phyloP scores from a whole-genome alignment of 2,113 vertebrate species.

The Bujurquina vittata region DNA sequence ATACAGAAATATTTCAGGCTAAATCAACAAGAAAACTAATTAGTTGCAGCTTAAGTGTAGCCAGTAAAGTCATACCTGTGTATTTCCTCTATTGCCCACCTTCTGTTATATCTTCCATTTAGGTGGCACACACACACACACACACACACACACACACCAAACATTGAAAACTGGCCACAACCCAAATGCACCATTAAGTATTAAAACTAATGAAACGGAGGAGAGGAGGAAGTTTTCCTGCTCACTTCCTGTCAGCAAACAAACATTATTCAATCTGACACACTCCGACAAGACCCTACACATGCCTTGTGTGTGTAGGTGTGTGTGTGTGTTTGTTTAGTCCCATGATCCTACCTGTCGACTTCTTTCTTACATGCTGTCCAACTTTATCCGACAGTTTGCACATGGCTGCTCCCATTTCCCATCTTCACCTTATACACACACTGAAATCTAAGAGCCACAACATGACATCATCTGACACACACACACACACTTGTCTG shows the following conservation, averaged over 20 bases:
- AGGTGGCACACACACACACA: not conserved
- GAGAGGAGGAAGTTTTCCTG: not conserved
- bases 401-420: slow-evolving; percentile 81
- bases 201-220: not conserved
- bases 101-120: not conserved
- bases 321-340: not conserved
- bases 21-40: not conserved
- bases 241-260: not conserved
- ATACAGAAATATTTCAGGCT: not conserved
- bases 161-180: not conserved
- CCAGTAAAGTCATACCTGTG: not conserved
- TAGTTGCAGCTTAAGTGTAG: not conserved
- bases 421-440: slow-evolving; percentile 49
- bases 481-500: not conserved
- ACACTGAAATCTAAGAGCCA: not conserved
- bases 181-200: slow-evolving; percentile 22
- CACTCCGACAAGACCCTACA: not conserved
- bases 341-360: slow-evolving; percentile 71
- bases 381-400: slow-evolving; percentile 81
- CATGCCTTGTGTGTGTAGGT: not conserved
- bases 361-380: slow-evolving; percentile 72
- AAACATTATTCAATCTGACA: not conserved
- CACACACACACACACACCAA: slow-evolving; percentile 2
- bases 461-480: not conserved
- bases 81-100: not conserved